These are phyloP conservation scores for Artibeus jamaicensis DNA, from an alignment of 2,797 vertebrate species.

Conservation along the genomic window DNA sequence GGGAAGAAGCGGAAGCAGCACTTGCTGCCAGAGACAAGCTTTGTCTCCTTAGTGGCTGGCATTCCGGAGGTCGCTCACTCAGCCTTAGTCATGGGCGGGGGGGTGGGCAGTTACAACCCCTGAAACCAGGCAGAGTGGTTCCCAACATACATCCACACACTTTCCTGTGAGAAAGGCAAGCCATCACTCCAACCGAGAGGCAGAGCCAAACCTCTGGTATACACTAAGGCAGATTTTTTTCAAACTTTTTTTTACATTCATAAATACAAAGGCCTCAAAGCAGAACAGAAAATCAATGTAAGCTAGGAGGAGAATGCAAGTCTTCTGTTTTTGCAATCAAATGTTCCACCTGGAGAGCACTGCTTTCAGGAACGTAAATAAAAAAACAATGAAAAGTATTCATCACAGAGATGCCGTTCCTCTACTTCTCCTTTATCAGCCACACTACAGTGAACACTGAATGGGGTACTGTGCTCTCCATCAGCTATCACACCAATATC, in stretches of 20 bases:
- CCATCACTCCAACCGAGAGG: neutral
- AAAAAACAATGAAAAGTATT: slow-evolving; percentile 18
- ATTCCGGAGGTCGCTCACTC: too few species aligned
- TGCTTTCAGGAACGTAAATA: slow-evolving; percentile 17
- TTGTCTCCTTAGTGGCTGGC: too few species aligned
- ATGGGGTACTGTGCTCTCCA: neutral
- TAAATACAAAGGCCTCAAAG: slow-evolving; percentile 4
- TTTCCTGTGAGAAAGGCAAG: neutral
- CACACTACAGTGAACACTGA: neutral
- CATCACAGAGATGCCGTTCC: neutral
- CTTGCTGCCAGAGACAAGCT: too few species aligned
- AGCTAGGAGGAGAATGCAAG: neutral
- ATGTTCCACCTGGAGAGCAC: neutral
- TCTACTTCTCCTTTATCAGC: neutral
- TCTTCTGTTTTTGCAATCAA: slow-evolving; percentile 25
- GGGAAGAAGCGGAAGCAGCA: too few species aligned
- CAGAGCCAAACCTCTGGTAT: neutral
- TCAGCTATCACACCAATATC: neutral
- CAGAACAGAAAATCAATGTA: slow-evolving; percentile 32
- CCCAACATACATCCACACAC: neutral
- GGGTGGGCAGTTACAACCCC: too few species aligned
- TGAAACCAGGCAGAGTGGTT: too few species aligned
- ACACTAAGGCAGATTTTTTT: neutral
- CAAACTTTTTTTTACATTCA: neutral
- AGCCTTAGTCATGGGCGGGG: too few species aligned